These are phyloP conservation scores for Agonopterix arenella DNA, from an alignment of 2,888 invertebrate genomes.

Conservation along the genomic window DNA sequence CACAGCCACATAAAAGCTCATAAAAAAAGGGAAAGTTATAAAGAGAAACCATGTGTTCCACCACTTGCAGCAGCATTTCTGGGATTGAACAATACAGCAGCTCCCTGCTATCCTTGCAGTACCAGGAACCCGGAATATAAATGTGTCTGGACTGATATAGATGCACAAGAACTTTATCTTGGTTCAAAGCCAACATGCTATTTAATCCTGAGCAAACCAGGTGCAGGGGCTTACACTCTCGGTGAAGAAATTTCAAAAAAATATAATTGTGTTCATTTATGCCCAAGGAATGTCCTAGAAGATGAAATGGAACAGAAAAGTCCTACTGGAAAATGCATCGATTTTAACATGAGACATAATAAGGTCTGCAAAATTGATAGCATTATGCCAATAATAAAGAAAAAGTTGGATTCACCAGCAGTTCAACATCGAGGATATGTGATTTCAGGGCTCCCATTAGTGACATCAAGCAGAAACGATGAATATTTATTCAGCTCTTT, in stretches of 20 bases:
- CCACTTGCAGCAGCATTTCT: constrained; percentile 49
- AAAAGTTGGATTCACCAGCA: constrained; percentile 65
- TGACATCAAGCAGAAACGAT: constrained; percentile 50
- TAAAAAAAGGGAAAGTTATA: constrained; percentile 11
- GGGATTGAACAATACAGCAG: constrained; percentile 53
- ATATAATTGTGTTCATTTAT: constrained; percentile 76
- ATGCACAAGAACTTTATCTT: constrained; percentile 68
- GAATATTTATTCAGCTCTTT: constrained; percentile 30
- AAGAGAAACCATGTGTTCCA: constrained; percentile 11
- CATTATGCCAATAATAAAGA: constrained; percentile 68
- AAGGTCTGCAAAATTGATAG: constrained; percentile 66
- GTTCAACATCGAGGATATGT: constrained; percentile 80
- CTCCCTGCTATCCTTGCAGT: constrained; percentile 6
- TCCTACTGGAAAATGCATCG: constrained; percentile 74
- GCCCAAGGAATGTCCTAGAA: constrained; percentile 69
- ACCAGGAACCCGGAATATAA: not conserved
- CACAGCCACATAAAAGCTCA: not conserved
- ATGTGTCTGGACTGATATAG: constrained; percentile 64
- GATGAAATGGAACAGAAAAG: constrained; percentile 77
- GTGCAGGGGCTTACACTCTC: constrained; percentile 64
- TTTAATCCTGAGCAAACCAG: constrained; percentile 78
- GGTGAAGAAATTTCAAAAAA: constrained; percentile 75
- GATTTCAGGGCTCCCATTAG: constrained; percentile 79
- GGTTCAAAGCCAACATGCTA: constrained; percentile 73
- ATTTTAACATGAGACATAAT: constrained; percentile 74